Base-by-base conservation (phyloP, 2,888 invertebrate genomes). In the Rhimphoctona megacephalus region DNA sequence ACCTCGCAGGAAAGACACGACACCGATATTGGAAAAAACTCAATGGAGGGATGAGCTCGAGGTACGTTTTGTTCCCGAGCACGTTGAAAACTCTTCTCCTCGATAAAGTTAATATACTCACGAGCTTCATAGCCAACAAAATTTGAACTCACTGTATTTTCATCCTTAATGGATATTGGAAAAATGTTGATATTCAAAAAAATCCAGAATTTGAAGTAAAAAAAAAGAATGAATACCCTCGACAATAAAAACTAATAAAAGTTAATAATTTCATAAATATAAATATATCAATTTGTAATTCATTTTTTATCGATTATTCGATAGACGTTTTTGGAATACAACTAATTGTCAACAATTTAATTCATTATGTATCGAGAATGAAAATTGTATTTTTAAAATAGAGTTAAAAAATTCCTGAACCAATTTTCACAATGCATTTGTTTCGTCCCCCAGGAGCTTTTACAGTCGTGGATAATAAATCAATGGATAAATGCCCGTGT, bases 11-110 rank as follows among this genome's bases (percentile, higher is more conserved):
- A 25, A 73, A 57, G 33, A 43, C 33, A n/a, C 52, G 46, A 49
- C 54, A 22, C 52, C 74, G 67, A 81, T 81, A 81, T 81, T 81
- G 81, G 81, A 81, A 81, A 81, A 67, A 74, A n/a, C 43, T 19
- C 25, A 43, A 61, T 46, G 39, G 25, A 30, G 70, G 72, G 70
- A 80, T 46, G 33, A 72, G 61, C 78, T 25, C 67, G 67, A 52
- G 69, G 46, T 8, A 46, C 70, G 36, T 54, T 67, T 25, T 57
- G 43, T 79, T 70, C 70, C n/a, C 43, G 43, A 14, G 43, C 46
- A 43, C 43, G 25, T 70, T 30, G 52, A 57, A 67, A 25, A 19
- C 61, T 30, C 30, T 43, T 8, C 69, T 14, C 43, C 33, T 9
- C 57, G 25, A 79, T 43, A 33, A 70, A 79, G 30, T 79, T 70